Base-by-base conservation (phyloP, 1,140 invertebrate species). In the Cheumatopsyche charites region DNA sequence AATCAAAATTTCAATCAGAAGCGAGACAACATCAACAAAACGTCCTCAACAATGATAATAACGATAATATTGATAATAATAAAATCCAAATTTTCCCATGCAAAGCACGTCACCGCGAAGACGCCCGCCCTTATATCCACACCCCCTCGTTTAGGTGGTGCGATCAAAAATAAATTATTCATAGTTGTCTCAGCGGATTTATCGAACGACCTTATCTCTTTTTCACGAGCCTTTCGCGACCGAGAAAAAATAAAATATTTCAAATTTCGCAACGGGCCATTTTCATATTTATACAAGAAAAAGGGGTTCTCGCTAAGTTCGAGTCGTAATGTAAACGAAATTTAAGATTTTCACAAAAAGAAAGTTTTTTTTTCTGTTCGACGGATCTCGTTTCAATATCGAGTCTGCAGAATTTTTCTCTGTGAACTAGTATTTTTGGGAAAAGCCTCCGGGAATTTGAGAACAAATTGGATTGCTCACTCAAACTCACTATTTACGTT, bases 401-500 rank as follows among this genome's bases (percentile, higher is more conserved):
- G n/a, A n/a, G n/a, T n/a, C n/a, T n/a, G n/a, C n/a, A n/a, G n/a
- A 49, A 49, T 49, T 49, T 49, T 15, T 5, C 13, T 49, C 13
- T 4, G 47, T n/a, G 47, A 13, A 21, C 4, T 49, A 3, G 47
- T 21, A 2, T 62, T 23, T 12, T 21, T 26, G 21, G 12, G 9
- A 11, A 21, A 21, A 36, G 2, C 62, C 62, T 13, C 36, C 13
- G 62, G 41, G 62, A 41, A 65, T 65, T 42, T 42, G 17, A 12
- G 62, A 65, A 65, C 29, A 42, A 42, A 42, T 65, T 65, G 15
- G 62, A 65, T 65, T 65, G 29, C 62, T 65, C 29, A 43, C 62
- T 65, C 62, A 43, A 65, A 65, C 23, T 23, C 11, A 12, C 55
- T 23, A 25, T 43, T 65, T 36, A 65, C 17, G 62, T 43, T 36